Conservation (phyloP, 2,797 vertebrate species). For the Lithobates pipiens region DNA sequence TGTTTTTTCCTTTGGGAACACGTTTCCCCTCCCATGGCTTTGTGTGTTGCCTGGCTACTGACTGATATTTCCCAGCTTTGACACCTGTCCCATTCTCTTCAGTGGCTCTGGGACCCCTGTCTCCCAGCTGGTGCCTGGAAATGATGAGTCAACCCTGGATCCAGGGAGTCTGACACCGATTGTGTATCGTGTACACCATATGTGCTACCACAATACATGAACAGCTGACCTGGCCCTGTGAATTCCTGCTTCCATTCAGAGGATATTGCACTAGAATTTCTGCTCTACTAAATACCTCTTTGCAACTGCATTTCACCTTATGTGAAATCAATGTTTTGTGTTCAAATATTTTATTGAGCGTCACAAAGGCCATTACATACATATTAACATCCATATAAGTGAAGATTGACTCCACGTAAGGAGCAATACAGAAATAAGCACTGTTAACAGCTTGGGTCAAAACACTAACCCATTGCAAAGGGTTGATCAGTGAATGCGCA, state of each 20-base stretch:
- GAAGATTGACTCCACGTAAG: no score
- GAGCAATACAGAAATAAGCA: no score
- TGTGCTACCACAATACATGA: conserved; percentile 22
- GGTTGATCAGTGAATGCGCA: no score
- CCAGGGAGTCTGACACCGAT: conserved; percentile 9
- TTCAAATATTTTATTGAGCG: no score
- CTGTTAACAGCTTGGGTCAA: no score
- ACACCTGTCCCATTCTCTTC: conserved; percentile 16
- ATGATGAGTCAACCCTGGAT: conserved; percentile 24
- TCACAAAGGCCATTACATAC: no score
- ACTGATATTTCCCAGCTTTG: neutral
- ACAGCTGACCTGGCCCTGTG: conserved; percentile 22
- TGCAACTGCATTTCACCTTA: no score
- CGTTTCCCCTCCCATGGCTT: neutral
- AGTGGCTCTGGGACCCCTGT: neutral
- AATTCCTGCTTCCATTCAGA: neutral
- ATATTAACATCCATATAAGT: no score
- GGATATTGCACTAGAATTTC: neutral
- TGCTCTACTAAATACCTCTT: neutral
- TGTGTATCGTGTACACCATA: conserved; percentile 1
- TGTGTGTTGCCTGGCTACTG: neutral
- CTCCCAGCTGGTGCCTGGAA: conserved; percentile 41
- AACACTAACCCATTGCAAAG: no score
- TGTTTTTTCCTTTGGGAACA: neutral
- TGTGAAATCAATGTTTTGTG: no score